These are phyloP conservation scores for Nemotelus nigrinus DNA, from an alignment of 2,888 invertebrate species.

Conservation along the genomic window DNA sequence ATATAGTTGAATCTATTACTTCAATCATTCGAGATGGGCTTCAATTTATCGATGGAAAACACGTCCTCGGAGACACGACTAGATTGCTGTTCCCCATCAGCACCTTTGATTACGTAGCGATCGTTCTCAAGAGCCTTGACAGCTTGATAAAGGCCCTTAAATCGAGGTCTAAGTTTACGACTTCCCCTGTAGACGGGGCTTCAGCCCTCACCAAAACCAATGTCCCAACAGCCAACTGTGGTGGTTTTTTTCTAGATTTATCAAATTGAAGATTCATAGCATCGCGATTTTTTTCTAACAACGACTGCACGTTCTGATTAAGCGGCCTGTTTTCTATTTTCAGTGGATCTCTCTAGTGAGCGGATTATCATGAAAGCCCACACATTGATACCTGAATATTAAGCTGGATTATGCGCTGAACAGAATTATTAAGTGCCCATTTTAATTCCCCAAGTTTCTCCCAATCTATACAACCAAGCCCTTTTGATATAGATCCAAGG, in stretches of 20 bases:
- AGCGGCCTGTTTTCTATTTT: neutral
- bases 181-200: neutral
- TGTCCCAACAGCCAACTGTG: neutral
- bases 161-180: neutral
- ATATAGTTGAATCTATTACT: too few species aligned
- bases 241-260: neutral
- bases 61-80: neutral
- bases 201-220: neutral
- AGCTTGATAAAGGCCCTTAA: neutral
- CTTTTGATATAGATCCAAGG: conserved; percentile 48
- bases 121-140: neutral
- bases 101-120: neutral
- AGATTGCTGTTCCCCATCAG: neutral
- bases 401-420: conserved; percentile 50
- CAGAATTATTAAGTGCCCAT: conserved; percentile 50
- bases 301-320: neutral
- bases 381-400: neutral
- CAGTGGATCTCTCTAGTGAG: neutral
- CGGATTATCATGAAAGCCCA: conserved; percentile 6
- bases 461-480: conserved; percentile 50
- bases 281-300: neutral
- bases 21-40: neutral
- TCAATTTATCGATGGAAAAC: neutral
- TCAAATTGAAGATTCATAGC: neutral
- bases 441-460: conserved; percentile 51